These are phyloP conservation scores for Cactoblastis cactorum DNA, from an alignment of 2,888 invertebrate species.

Conservation along the genomic window DNA sequence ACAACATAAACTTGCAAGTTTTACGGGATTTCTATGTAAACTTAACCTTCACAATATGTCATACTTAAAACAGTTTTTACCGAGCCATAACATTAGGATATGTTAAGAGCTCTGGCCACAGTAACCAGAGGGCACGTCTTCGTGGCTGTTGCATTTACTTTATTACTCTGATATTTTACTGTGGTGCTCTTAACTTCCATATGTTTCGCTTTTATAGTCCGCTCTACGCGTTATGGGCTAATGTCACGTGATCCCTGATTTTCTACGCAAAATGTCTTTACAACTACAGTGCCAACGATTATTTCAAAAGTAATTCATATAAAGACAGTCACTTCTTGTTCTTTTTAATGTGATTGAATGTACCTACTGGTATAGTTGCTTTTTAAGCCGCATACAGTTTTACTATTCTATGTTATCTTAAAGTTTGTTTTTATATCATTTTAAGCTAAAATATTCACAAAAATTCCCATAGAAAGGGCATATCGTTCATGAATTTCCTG, in stretches of 20 bases:
- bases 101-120: constrained; percentile 21
- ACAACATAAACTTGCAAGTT: too few species aligned
- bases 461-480: constrained; percentile 40
- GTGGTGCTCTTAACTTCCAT: constrained; percentile 76
- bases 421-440: background rate
- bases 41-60: background rate
- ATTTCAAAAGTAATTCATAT: background rate
- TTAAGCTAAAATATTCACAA: constrained; percentile 18
- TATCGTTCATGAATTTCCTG: constrained; percentile 60
- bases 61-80: background rate
- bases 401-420: background rate
- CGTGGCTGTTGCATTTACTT: constrained; percentile 72
- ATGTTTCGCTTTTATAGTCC: constrained; percentile 72
- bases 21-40: background rate
- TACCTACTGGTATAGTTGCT: too few species aligned
- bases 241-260: constrained; percentile 70
- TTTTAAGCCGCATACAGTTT: too few species aligned
- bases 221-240: constrained; percentile 69
- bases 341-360: too few species aligned
- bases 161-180: constrained; percentile 77
- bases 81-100: constrained; percentile 10
- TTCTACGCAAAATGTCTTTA: constrained; percentile 19
- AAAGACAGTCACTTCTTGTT: background rate
- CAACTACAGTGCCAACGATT: background rate
- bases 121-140: constrained; percentile 56